phyloP scores from a whole-genome alignment of 53 echinoderm and acorn worm species.

The Echinarachnius parma region DNA sequence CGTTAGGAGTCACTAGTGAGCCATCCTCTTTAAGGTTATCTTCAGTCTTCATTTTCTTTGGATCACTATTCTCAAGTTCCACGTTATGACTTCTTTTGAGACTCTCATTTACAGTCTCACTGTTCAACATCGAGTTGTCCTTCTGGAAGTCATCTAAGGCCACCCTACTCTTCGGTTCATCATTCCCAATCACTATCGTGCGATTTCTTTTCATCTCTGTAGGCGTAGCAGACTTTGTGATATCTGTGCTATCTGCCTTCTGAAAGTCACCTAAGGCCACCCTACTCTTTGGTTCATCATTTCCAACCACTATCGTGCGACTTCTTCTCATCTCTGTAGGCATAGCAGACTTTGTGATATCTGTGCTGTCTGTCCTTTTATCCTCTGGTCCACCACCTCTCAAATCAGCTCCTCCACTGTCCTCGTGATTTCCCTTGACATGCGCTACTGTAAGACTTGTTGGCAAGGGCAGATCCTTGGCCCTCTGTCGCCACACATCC shows the following conservation, averaged over 20 bases:
- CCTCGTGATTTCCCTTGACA: background rate
- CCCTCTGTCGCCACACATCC: conserved; percentile 39
- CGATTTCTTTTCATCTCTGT: no score
- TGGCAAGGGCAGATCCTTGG: conserved; percentile 30
- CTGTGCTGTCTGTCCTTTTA: background rate
- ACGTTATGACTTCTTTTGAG: no score
- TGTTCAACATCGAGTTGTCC: background rate
- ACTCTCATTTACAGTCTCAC: no score
- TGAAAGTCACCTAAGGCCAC: no score
- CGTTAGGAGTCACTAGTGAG: no score
- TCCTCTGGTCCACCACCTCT: background rate
- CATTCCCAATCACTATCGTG: no score
- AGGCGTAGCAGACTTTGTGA: no score
- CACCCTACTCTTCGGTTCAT: no score
- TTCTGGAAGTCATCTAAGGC: conserved; percentile 26
- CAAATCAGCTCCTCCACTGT: no score
- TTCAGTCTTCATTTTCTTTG: background rate
- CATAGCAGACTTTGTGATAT: no score
- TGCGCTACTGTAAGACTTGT: conserved; percentile 16
- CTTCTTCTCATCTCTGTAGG: background rate
- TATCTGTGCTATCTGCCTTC: no score
- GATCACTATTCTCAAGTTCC: conserved; percentile 5
- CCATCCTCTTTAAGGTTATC: no score
- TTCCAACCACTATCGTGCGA: conserved; percentile 7
- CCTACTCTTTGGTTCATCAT: conserved; percentile 21